Base-by-base conservation (phyloP, 2,888 invertebrate genomes). In the Dicyrtoma fusca region DNA sequence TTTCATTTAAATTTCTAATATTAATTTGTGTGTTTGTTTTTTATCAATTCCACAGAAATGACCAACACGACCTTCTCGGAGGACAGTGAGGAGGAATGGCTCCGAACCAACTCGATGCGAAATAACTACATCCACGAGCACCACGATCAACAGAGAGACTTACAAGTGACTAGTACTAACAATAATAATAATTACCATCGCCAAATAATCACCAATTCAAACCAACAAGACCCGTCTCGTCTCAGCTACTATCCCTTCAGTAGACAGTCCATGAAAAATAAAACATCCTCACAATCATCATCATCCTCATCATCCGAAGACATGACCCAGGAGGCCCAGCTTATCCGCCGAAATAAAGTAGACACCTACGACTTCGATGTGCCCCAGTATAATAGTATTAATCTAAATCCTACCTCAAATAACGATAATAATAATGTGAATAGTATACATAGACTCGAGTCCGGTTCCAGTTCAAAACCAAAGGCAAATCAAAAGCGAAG, bases 71-170 rank as follows among this genome's bases (percentile, higher is more conserved):
- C 77, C 4, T 69, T 73, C 55, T 68, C 75, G 1, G 79, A 77
- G 21, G 78, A 79, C 68, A 76, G 76, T 69, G 78, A 78, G 26
- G 79, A 79, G 62, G 76, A 77, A 57, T 76, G 74, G 59, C 47
- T 70, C 45, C 57, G 70, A 34, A 59, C 55, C 13, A 72, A 75
- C 17, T 26, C 55, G 19, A 68, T 55, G 1, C 44, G 55, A 14
- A 47, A 72, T 19, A 68, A 25, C 6, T 19, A 61, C 5, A n/a
- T 19, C n/a, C 68, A 68, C 23, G 57, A 71, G 42, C 64, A 71
- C 26, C 72, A 72, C 47, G 66, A 72, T 8, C 66, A 72, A 61
- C 59, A 72, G 19, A 51, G 72, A 47, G 72, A 66, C 47, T 72
- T 66, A 44, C 51, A 55, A 59, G n/a, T 26, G n/a, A 23, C 19